Evolutionary conservation across 2,797 vertebrate genomes (phyloP).

Genomic region (Sebastes aleutianus): DNA sequence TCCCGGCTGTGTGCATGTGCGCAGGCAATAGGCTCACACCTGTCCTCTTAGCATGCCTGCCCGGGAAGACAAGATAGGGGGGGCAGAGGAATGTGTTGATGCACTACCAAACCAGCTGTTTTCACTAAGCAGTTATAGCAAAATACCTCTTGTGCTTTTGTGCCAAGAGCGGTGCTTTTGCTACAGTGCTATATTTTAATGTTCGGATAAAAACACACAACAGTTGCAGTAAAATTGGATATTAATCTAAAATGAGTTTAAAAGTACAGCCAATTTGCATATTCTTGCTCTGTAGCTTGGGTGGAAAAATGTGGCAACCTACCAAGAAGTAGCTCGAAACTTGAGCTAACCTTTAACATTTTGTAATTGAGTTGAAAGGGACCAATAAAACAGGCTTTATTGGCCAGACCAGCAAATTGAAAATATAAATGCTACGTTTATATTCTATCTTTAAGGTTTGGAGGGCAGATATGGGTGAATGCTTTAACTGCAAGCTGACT

Average conservation of each 20-base stretch:
- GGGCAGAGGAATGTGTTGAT: conserved; percentile 55
- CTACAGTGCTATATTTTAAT: not conserved
- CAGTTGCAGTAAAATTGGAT: not conserved
- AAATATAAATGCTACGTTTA: not conserved
- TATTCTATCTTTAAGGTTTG: not conserved
- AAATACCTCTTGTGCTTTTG: conserved; percentile 3
- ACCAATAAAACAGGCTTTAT: not conserved
- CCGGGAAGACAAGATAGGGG: conserved; percentile 52
- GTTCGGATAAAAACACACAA: not conserved
- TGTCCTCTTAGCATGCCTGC: conserved; percentile 65
- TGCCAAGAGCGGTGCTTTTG: not conserved
- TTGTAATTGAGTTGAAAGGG: not conserved
- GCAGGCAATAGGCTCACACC: conserved; percentile 68
- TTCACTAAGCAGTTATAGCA: conserved; percentile 24
- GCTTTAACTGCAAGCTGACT: not conserved
- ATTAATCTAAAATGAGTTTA: not conserved
- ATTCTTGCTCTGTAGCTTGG: not conserved
- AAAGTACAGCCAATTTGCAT: not conserved
- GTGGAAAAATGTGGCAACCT: not conserved
- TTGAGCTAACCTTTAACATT: not conserved
- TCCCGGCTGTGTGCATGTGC: conserved; percentile 60
- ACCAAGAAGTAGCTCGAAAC: not conserved
- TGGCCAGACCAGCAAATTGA: not conserved
- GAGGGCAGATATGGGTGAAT: not conserved
- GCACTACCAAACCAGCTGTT: conserved; percentile 64